These are phyloP conservation scores for Nothocercus nigrocapillus DNA, from an alignment of 2,113 vertebrate species.

Conservation along the genomic window DNA sequence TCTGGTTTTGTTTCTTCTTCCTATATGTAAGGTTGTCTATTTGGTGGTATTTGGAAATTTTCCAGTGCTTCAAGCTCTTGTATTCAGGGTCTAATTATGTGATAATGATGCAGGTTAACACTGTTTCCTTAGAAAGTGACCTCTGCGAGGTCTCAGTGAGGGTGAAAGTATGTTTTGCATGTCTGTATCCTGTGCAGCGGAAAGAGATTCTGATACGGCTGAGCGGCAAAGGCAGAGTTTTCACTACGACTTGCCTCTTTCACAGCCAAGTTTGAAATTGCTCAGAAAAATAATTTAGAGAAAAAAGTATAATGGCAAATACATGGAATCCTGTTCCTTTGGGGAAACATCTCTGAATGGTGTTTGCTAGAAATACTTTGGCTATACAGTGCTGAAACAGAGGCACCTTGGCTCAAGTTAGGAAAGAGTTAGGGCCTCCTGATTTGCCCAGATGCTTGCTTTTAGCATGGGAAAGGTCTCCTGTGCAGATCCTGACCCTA, in stretches of 20 bases:
- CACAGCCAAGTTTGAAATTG: neutral
- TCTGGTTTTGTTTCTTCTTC: neutral
- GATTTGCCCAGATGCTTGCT: accelerated
- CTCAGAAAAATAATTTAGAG: neutral
- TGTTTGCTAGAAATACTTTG: neutral
- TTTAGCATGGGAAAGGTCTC: neutral
- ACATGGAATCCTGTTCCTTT: neutral
- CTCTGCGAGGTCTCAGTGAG: neutral
- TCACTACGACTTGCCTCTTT: neutral
- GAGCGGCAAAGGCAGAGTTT: neutral
- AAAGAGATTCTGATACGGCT: neutral
- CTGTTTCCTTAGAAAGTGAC: slow-evolving; percentile 21
- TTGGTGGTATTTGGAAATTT: neutral
- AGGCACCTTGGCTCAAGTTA: neutral
- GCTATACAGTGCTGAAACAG: neutral
- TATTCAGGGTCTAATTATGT: neutral
- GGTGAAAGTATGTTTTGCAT: slow-evolving; percentile 23
- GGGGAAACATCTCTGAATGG: neutral
- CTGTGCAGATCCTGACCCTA: neutral
- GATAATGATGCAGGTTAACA: neutral
- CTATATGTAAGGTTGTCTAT: neutral
- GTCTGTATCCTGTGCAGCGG: slow-evolving; percentile 21
- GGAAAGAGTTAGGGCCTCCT: neutral
- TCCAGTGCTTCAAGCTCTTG: slow-evolving; percentile 21
- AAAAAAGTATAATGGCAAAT: neutral